Conservation (phyloP, 2,113 vertebrate species). For the Megaceryle torquata region DNA sequence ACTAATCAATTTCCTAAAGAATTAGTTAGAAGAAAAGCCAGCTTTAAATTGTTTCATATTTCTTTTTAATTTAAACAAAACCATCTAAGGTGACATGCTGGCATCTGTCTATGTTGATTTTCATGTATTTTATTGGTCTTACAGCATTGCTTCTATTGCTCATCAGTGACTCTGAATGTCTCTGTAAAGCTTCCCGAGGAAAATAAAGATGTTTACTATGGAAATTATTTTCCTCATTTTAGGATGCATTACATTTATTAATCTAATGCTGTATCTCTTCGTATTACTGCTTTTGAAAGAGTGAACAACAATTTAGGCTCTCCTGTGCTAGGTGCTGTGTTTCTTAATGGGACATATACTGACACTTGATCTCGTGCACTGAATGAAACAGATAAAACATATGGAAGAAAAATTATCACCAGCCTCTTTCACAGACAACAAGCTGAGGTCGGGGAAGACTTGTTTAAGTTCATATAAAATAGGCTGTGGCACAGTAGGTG, state of each 20-base stretch:
- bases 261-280: neutral
- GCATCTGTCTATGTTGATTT: constrained; percentile 38
- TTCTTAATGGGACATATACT: neutral
- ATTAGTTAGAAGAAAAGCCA: neutral
- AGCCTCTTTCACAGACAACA: neutral
- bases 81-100: constrained; percentile 1
- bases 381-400: neutral
- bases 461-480: neutral
- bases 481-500: neutral
- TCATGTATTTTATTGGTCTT: constrained; percentile 7
- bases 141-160: neutral
- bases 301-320: neutral
- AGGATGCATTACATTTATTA: constrained; percentile 22
- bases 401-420: neutral
- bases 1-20: constrained; percentile 42
- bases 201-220: constrained; percentile 4
- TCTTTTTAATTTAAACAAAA: constrained; percentile 50
- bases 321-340: neutral
- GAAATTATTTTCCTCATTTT: constrained; percentile 37
- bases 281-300: neutral
- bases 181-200: neutral
- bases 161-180: neutral
- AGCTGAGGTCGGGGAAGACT: neutral
- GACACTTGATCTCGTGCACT: neutral
- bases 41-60: constrained; percentile 38